Base-by-base conservation (phyloP, 2,888 invertebrate genomes). In the Eumacrocentrus americanus region DNA sequence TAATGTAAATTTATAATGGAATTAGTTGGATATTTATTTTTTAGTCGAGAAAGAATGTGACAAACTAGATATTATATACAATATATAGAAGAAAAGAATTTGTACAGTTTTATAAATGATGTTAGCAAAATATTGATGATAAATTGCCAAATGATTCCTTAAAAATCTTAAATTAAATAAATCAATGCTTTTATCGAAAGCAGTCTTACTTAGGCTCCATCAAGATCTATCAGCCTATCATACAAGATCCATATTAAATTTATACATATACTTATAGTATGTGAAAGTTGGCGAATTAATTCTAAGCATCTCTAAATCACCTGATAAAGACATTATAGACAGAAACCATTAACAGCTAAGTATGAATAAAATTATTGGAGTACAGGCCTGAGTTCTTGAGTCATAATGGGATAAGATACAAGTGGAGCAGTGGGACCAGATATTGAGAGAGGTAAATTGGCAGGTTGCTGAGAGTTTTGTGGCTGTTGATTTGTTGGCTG, bases 401-500 rank as follows among this genome's bases (percentile, higher is more conserved):
- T 87, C 85, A 88, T 87, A 47, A 88, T 87, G 1, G 88, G 88
- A 72, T 87, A 88, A 1, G 88, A 87, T 48, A 88, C 86, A 72
- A 88, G 83, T 1, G 88, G 85, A 57, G 86, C 86, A 0, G 85
- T 84, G 3, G 86, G 83, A 68, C 86, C 86, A 2, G 86, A 86
- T 82, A 87, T 84, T 2, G 86, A 85, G 12, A 86, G 80, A 22
- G 85, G 83, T 68, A 78, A 66, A 62, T 68, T 76, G n/a, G 74
- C 69, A 3, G 76, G 64, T 68, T 84, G 84, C 50, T 80, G 80
- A 2, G 75, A 67, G 42, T 83, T 83, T 3, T 83, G 83, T 25
- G 82, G 80, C 57, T 77, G 78, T 50, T 77, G 79, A 67, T 78
- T 79, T 7, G 73, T 74, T 11, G 72, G 70, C 42, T 79, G 79